Evolutionary conservation across 2,113 vertebrate genomes (phyloP), one percentile per base, ranked within the genome.

Genomic region (Leptodactylus fuscus): DNA sequence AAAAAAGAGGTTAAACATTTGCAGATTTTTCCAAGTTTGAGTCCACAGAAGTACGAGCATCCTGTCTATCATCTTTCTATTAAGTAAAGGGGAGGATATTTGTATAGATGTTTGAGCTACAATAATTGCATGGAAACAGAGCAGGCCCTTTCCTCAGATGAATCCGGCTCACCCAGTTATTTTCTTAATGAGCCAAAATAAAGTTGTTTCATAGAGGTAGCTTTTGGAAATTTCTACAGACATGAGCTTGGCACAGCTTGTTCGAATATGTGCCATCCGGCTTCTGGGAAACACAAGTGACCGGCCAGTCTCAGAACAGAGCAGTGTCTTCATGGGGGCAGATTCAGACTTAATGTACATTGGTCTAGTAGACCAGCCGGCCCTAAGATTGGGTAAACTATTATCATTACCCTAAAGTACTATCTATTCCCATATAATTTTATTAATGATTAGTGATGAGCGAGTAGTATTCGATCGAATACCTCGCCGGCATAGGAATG

Each of bases 161-260:
- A 55, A 29, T 55, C 60, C 29, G 75, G 24, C n/a, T 11, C 62
- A 85, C 32, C 60, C 41, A 55, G 73, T 55, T 53, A 38, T 78
- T 85, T 85, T 53, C 44, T 55, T 79, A 79, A 85, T 70, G 49
- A 20, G 76, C 75, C 48, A 71, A 84, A 69, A 80, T 79, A 85
- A 70, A 79, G 83, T 53, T 79, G 55, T 69, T 80, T 70, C 70
- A 79, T 51, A 51, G 62, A 53, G 32, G 58, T 38, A 65, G 34
- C 48, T 29, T 49, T 78, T 55, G 83, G 83, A 69, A 79, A 85
- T 78, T 67, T 85, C 60, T 79, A 32, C 16, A 70, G 48, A 80
- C 79, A 77, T 67, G n/a, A 69, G 27, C 46, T 85, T 79, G 49
- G 60, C 67, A 79, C 29, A 80, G 60, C 62, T 69, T 44, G 27